phyloP scores from a whole-genome alignment of 2,113 vertebrate species.

The Laticauda colubrina region DNA sequence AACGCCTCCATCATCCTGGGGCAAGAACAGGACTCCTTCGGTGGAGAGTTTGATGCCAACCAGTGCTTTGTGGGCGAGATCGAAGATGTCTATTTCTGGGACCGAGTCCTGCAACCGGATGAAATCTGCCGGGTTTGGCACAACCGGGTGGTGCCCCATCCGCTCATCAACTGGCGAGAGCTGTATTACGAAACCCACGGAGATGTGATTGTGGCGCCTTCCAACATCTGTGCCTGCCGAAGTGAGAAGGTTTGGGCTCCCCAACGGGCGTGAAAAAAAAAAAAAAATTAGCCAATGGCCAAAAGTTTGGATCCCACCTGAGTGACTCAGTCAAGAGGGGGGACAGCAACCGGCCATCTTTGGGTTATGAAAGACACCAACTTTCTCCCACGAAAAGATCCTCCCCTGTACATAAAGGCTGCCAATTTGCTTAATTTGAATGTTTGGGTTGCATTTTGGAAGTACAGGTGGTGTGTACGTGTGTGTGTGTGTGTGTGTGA shows the following conservation, averaged over 20 bases:
- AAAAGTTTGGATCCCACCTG: background rate
- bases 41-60: background rate
- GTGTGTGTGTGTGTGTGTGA: no score
- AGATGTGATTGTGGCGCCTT: accelerated
- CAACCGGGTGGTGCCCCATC: background rate
- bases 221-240: background rate
- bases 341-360: background rate
- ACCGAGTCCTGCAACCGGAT: background rate
- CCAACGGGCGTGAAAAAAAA: background rate
- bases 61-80: background rate
- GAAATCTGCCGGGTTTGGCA: background rate
- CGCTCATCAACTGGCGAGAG: background rate
- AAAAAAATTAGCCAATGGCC: background rate
- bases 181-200: background rate
- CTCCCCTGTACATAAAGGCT: background rate
- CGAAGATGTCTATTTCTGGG: background rate
- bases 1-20: background rate
- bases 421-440: background rate
- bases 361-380: background rate
- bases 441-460: background rate
- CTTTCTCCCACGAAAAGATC: background rate
- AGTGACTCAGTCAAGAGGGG: background rate
- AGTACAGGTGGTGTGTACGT: background rate
- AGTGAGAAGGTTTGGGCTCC: background rate
- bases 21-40: background rate